Evolutionary conservation across 1,140 invertebrate genomes (phyloP), one percentile per base, ranked within the genome.

Genomic region (Bombus superbus): DNA sequence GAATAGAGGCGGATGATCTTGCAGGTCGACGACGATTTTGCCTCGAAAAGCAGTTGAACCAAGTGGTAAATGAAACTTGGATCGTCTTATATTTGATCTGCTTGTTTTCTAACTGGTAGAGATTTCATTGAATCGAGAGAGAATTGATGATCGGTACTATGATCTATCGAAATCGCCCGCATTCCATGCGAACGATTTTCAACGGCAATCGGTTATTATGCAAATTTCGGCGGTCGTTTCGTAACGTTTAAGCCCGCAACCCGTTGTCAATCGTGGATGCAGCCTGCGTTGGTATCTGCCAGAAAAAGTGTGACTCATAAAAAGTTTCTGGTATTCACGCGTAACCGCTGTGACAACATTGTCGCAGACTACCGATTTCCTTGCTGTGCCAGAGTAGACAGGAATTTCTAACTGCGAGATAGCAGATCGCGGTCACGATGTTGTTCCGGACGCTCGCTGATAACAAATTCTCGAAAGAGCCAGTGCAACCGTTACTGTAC

Each of bases 301-400:
- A 42, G 88, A 83, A 82, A 81, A 64, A 57, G 32, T 81, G 74
- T 90, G 89, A 90, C 77, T 90, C 88, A 85, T 64, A 64, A 87
- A 83, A 35, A 82, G 73, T 89, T 89, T 89, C 81, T 75, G 32
- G 66, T 44, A 53, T 89, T 86, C 69, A 40, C 71, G 71, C 38
- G 59, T 81, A 89, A 89, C 77, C 81, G 76, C 83, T 68, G 76
- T 35, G 84, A 89, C 84, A 76, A 89, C 75, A 81, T 83, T 80
- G 80, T 69, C 53, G 57, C 68, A 57, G 40, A 69, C 62, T 66
- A 42, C 35, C 77, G 68, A 84, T 87, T 69, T 79, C 72, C 38
- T 81, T 77, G 74, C 77, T 42, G 80, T 62, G n/a, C 59, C 40
- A 11, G 35, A 13, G 59, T 11, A 64, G 66, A 35, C 53, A 68